Percentiles rank a stretch among this genome's conserved stretches.
phyloP scores from a whole-genome alignment of 2,888 invertebrate genomes.

The Tetramorium bicarinatum region DNA sequence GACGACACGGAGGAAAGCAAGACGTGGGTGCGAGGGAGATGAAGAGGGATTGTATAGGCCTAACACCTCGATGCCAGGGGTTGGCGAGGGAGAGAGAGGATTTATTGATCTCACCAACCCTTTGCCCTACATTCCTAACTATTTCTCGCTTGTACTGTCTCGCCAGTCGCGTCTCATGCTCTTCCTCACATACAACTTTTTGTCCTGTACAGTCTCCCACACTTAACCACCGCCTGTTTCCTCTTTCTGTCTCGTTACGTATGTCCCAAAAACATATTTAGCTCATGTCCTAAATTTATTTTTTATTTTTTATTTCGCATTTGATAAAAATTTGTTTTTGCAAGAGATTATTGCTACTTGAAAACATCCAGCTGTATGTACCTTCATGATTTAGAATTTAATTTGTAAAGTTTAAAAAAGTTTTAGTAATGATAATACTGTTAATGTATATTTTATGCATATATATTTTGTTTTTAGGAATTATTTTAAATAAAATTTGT shows the following conservation, averaged over 20 bases:
- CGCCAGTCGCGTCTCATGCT: slow-evolving; percentile 52
- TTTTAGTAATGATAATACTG: background rate
- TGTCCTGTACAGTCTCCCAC: slow-evolving; percentile 59
- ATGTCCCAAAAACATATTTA: background rate
- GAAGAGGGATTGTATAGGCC: slow-evolving; percentile 65
- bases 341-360: background rate
- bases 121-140: slow-evolving; percentile 80
- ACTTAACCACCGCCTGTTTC: background rate
- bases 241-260: background rate
- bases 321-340: background rate
- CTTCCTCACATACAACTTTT: slow-evolving; percentile 61
- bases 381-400: slow-evolving; percentile 1
- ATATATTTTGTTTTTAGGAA: background rate
- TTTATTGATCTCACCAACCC: slow-evolving; percentile 80
- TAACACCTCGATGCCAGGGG: slow-evolving; percentile 53
- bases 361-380: background rate
- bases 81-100: slow-evolving; percentile 50
- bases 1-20: slow-evolving; percentile 18
- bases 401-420: background rate
- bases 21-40: slow-evolving; percentile 34
- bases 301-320: background rate
- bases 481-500: background rate
- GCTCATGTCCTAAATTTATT: background rate
- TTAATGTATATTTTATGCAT: slow-evolving; percentile 5
- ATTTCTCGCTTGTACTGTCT: slow-evolving; percentile 55